Base-by-base conservation (phyloP, 1,140 invertebrate genomes). In the Ericerus pela region DNA sequence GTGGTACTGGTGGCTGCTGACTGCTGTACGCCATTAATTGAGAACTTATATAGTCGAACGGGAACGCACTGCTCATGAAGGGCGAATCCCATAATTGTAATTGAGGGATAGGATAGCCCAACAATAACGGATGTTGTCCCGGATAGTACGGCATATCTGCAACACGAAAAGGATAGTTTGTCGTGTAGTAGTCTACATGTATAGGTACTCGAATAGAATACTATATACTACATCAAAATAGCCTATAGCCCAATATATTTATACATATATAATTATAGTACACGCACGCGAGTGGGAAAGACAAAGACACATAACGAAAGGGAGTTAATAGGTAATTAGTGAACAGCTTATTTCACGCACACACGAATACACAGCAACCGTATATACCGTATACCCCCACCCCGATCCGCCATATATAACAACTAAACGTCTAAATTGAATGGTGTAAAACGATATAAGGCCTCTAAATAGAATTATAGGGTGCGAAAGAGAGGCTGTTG, bases 61-160 rank as follows among this genome's bases (percentile, higher is more conserved):
- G 26, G 22, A 47, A 22, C 26, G 41, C 41, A n/a, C n/a, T n/a
- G 20, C 26, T 47, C 41, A 47, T 16, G 20, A 24, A 47, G 41
- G 41, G 26, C 41, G 41, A 24, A 22, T 47, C 41, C 12, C 22
- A 14, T 5, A 3, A 47, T 47, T 47, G 41, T 24, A 47, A 47
- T 24, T 47, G 41, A 8, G 41, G 26, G 20, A 47, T 47, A 20
- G 41, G 41, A 47, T 47, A 47, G 10, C 41, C 41, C 20, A 47
- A 47, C 26, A 47, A 24, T 22, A 47, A 47, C 41, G 41, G 41
- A 47, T 47, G 41, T 24, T 47, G 41, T 47, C 41, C 41, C 41
- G 41, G 41, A 47, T 47, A 47, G 41, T 47, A 47, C 41, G 41
- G 20, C 20, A 47, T 24, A 47, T 24, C 41, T 47, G 41, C 20